Base-by-base conservation (phyloP, 2,888 invertebrate genomes). In the Coelopa pilipes region DNA sequence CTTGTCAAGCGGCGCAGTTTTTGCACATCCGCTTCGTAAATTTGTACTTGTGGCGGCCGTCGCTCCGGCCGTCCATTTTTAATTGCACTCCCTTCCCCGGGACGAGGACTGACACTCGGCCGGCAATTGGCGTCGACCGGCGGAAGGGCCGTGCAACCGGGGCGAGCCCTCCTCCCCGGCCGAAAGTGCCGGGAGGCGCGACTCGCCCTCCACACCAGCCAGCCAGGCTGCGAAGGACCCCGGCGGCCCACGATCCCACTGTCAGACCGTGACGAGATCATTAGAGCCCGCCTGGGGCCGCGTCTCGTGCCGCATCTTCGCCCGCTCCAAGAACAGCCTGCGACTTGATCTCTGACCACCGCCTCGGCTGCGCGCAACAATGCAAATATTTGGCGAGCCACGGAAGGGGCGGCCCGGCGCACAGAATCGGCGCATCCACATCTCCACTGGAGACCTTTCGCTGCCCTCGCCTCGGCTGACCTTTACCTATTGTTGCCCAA, bases 1-100 rank as follows among this genome's bases (percentile, higher is more conserved):
- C 67, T 70, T 79, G 80, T 80, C 81, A 81, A 80, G 82, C 81
- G 82, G 81, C 82, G 80, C 81, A 81, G 75, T 80, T 81, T 57
- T 72, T 70, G 60, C 53, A 66, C 67, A 70, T 75, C 60, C 80
- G 72, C 79, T 79, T 79, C 80, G 68, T 24, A 53, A 53, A 53
- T 53, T 53, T 53, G 13, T 53, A 53, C n/a, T 53, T 53, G 13
- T 53, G 75, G 34, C 34, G 34, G 2, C 34, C n/a, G n/a, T n/a
- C n/a, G n/a, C n/a, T n/a, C n/a, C n/a, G n/a, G 62, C 75, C 73
- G 70, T 73, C 75, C 70, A 67, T 77, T 72, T 55, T 60, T 60
- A 15, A 60, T 15, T 15, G 15, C 21, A 24, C 10, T 24, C 21
- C 13, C 21, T 60, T 59, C 19, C 21, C 21, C 21, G 21, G 15